phyloP scores from a whole-genome alignment of 2,888 invertebrate species.

The Opisthograptis luteolata region DNA sequence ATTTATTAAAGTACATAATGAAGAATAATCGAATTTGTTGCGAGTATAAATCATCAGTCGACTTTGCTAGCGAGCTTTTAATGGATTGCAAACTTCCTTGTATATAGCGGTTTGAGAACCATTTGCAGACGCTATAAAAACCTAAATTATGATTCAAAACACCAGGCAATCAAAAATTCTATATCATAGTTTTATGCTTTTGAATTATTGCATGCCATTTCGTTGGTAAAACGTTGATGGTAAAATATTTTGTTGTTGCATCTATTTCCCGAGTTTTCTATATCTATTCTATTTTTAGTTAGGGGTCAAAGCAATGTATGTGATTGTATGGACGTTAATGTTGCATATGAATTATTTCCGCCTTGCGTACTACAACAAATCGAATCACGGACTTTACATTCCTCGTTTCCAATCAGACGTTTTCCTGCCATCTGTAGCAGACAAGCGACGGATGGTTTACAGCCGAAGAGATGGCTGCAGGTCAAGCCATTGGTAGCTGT shows the following conservation, averaged over 20 bases:
- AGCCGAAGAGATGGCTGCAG: conserved; percentile 2
- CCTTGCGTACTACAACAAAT: not conserved
- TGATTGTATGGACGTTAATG: conserved; percentile 3
- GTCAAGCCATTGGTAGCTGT: conserved; percentile 1
- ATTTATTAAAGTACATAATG: no score
- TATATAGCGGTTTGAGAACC: not conserved
- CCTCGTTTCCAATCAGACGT: not conserved
- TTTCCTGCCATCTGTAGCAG: not conserved
- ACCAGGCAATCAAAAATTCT: not conserved
- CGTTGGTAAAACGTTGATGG: no score
- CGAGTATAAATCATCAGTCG: conserved; percentile 1
- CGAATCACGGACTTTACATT: not conserved
- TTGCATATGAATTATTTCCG: conserved; percentile 4
- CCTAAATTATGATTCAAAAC: not conserved
- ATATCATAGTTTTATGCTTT: no score
- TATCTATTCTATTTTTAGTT: no score
- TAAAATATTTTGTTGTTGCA: no score
- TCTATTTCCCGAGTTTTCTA: no score
- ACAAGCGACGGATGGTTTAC: conserved; percentile 3
- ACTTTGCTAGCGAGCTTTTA: conserved; percentile 4
- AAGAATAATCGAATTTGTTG: not conserved
- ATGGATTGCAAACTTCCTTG: conserved; percentile 6
- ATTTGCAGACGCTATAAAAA: conserved; percentile 1
- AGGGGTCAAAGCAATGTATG: no score
- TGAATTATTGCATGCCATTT: no score